phyloP scores from a whole-genome alignment of 2,888 invertebrate species.

The Galerucella calmariensis region DNA sequence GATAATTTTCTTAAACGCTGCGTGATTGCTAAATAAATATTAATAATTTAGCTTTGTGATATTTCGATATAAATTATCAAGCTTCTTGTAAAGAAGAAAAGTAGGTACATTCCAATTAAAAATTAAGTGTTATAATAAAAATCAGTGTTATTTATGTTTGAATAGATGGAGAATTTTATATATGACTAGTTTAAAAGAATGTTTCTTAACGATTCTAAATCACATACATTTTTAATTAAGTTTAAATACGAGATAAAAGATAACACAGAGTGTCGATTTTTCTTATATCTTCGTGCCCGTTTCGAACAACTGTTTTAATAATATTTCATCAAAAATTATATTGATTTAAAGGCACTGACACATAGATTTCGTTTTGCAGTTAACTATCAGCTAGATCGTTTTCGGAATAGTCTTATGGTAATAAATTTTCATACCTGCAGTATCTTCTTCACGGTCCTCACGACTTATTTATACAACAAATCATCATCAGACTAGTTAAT shows the following conservation, averaged over 20 bases:
- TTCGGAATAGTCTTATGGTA: too few relatives aligned
- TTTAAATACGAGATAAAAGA: not conserved
- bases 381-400: too few relatives aligned
- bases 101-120: not conserved
- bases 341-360: too few relatives aligned
- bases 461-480: too few relatives aligned
- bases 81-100: not conserved
- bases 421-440: too few relatives aligned
- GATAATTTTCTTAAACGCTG: not conserved
- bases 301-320: not conserved
- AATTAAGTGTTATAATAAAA: slow-evolving; percentile 17
- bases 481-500: too few relatives aligned
- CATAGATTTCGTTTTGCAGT: too few relatives aligned
- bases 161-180: not conserved
- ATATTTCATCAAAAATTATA: too few relatives aligned
- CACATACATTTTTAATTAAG: not conserved
- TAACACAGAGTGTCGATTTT: slow-evolving; percentile 5
- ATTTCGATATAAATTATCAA: not conserved
- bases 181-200: not conserved
- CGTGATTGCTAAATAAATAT: slow-evolving; percentile 6
- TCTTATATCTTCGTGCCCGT: not conserved
- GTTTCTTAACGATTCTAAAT: not conserved
- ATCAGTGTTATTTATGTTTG: slow-evolving; percentile 1
- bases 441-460: too few relatives aligned
- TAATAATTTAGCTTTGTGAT: slow-evolving; percentile 2